Percentiles rank a stretch among this genome's conserved stretches.
Evolutionary conservation across 2,113 vertebrate genomes (phyloP).

Genomic region (Gyps fulvus): DNA sequence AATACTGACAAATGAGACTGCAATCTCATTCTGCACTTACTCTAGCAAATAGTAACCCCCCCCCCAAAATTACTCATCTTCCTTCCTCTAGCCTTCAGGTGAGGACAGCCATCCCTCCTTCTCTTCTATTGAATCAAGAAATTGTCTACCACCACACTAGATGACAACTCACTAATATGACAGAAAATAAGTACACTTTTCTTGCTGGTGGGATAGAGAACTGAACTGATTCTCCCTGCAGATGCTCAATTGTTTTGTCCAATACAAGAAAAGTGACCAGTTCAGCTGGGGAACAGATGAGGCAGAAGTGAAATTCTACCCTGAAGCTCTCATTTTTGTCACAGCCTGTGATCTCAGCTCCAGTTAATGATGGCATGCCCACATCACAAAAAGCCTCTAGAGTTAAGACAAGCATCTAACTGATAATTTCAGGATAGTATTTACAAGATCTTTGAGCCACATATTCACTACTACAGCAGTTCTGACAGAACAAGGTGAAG

Average conservation of each 20-base stretch:
- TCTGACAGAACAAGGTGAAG: not conserved
- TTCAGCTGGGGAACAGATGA: not conserved
- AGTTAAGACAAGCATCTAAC: not conserved
- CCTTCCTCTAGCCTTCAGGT: not conserved
- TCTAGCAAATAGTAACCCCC: not conserved
- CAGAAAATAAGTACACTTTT: not conserved
- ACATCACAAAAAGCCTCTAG: not conserved
- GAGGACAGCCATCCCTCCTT: not conserved
- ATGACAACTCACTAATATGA: not conserved
- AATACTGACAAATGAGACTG: not conserved
- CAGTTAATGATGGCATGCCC: not conserved
- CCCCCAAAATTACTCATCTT: not conserved
- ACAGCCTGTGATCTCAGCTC: not conserved
- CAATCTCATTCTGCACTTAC: not conserved
- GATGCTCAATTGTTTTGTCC: not conserved
- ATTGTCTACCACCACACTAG: accelerated
- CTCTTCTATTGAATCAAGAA: not conserved
- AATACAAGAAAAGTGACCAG: not conserved
- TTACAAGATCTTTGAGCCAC: not conserved
- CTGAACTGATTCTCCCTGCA: not conserved
- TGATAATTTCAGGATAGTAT: not conserved
- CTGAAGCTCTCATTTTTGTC: not conserved
- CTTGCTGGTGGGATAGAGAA: not conserved
- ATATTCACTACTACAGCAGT: not conserved
- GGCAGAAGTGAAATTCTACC: not conserved